A percentile compares a stretch with the other conserved stretches of the same genome.
Evolutionary conservation across 53 echinoderm and acorn worm genomes (phyloP).

Genomic region (Stichopus horrens): DNA sequence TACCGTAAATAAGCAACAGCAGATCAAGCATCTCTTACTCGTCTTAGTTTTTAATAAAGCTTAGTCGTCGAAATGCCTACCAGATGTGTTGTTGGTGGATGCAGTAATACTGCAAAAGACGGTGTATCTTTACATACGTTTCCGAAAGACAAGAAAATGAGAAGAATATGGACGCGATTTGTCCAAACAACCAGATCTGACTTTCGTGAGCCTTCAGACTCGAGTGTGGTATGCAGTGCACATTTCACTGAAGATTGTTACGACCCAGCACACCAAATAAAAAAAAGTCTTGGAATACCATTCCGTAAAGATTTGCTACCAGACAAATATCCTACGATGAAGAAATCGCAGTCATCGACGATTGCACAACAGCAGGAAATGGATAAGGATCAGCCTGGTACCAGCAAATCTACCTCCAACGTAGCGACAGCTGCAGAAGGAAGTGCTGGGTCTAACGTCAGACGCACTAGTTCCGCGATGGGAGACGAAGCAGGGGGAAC

Average conservation of each 20-base stretch:
- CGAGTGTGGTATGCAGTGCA: background rate
- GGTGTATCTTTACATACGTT: background rate
- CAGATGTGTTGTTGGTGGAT: conserved; percentile 30
- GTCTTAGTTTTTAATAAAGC: too few species aligned
- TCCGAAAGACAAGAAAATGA: background rate
- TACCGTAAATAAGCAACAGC: too few species aligned
- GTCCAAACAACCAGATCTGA: background rate
- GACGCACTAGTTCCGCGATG: too few species aligned
- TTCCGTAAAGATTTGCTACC: background rate
- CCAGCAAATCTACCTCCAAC: too few species aligned
- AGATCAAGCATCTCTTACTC: too few species aligned
- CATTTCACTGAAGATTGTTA: conserved; percentile 16
- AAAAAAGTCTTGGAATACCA: background rate
- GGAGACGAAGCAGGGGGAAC: too few species aligned
- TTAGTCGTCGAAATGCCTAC: too few species aligned
- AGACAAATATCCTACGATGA: conserved; percentile 13
- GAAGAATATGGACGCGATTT: conserved; percentile 3
- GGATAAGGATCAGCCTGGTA: too few species aligned
- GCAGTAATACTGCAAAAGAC: background rate
- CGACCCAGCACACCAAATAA: background rate
- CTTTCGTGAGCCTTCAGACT: background rate
- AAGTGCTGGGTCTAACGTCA: too few species aligned
- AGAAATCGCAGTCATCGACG: too few species aligned
- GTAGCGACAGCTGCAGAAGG: too few species aligned
- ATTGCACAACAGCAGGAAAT: too few species aligned